These are phyloP conservation scores for Probosciger aterrimus DNA, from an alignment of 2,113 vertebrate genomes.

Conservation along the genomic window DNA sequence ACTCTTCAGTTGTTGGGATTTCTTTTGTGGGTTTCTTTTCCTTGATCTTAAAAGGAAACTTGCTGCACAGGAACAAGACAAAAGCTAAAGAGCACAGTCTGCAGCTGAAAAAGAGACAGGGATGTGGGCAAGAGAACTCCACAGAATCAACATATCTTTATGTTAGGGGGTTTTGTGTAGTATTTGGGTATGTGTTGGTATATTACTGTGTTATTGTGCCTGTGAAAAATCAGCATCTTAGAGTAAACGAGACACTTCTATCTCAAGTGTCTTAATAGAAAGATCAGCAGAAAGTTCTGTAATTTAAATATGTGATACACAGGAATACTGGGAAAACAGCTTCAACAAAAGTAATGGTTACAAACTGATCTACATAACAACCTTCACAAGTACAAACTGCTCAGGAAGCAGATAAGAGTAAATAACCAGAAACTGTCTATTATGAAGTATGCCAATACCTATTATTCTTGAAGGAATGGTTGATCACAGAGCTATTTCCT, in stretches of 20 bases:
- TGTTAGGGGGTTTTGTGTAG: rapidly evolving
- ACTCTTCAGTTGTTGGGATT: background rate
- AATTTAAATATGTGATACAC: background rate
- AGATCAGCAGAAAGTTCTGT: background rate
- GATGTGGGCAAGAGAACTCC: background rate
- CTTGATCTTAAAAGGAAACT: background rate
- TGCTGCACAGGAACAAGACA: background rate
- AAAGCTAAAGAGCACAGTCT: background rate
- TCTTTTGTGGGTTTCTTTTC: background rate
- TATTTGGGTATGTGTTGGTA: background rate
- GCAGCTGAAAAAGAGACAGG: background rate
- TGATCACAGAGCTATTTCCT: background rate
- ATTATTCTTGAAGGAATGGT: background rate
- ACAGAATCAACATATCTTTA: rapidly evolving
- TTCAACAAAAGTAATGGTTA: background rate
- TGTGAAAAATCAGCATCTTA: background rate
- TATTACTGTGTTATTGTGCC: background rate
- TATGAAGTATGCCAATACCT: background rate
- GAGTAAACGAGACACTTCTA: background rate
- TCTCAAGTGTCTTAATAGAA: background rate
- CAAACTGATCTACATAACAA: background rate
- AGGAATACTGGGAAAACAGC: background rate
- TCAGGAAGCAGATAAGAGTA: background rate
- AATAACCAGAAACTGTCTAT: background rate
- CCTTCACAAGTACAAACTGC: background rate